Evolutionary conservation across 2,888 invertebrate species (phyloP), one percentile per base, ranked within the genome.

Genomic region (Ennomos erosarius): DNA sequence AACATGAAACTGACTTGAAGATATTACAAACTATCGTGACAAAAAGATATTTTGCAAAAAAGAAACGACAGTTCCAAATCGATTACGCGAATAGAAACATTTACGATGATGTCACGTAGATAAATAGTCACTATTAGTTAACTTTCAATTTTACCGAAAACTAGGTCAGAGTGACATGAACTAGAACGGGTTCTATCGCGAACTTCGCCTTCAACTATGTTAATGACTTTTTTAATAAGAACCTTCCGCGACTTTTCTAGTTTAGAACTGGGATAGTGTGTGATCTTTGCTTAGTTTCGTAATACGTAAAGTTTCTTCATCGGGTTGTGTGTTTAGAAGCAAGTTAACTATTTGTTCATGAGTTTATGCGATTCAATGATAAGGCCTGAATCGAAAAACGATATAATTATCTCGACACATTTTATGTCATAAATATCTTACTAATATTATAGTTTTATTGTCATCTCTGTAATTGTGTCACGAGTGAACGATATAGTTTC

Each of bases 231-330:
- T 62, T 62, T 62, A 65, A 60, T 65, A 60, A 65, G 57, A 65
- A 74, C 37, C 42, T 50, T 51, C 43, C 40, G 43, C 51, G 51
- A 11, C 48, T 53, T 11, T 43, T 76, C 73, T 74, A 74, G 26
- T 26, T 26, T 26, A 26, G 26, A 26, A 26, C 26, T 26, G 26
- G 26, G 26, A 6, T 6, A 26, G 67, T 71, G 64, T 64, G 70
- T 76, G 70, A 77, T 77, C 75, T 71, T 65, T 74, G 70, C 11
- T 45, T 9, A 10, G 36, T 10, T 26, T 26, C 26, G 26, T 26
- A 26, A 37, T 37, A 37, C 75, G 73, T 69, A 74, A 70, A 73
- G 64, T 74, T 72, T 67, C 74, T 75, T 74, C 42, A 6, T 26
- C 26, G 5, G 26, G 26, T 26, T 26, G 26, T 26, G 6, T 26